Conservation (phyloP, 2,888 invertebrate genomes). For the Thelaira solivaga region DNA sequence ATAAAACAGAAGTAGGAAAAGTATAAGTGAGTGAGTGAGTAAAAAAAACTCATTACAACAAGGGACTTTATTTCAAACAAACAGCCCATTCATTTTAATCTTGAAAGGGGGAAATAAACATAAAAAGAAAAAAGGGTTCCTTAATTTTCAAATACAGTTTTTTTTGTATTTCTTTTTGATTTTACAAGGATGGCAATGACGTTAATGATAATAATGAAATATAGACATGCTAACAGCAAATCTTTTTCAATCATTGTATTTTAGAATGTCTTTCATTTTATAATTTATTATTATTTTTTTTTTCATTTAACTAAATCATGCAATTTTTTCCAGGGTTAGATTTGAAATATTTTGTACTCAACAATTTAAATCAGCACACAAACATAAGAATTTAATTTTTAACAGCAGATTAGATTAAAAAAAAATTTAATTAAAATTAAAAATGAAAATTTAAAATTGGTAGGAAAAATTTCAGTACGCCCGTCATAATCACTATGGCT, state of each 20-base stretch:
- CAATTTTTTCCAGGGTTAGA: no score
- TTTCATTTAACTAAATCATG: background rate
- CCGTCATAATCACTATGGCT: no score
- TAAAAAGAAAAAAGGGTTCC: slow-evolving; percentile 18
- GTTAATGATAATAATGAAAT: slow-evolving; percentile 43
- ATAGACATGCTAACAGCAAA: slow-evolving; percentile 57
- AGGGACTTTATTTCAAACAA: slow-evolving; percentile 6
- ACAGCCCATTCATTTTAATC: slow-evolving; percentile 4
- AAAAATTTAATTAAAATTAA: no score
- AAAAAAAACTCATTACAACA: slow-evolving; percentile 20
- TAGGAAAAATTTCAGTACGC: no score
- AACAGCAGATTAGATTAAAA: no score
- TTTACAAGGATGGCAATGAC: slow-evolving; percentile 30
- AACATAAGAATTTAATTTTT: no score
- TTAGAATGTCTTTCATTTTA: background rate
- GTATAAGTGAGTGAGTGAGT: no score
- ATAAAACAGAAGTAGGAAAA: background rate
- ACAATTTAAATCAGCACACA: no score
- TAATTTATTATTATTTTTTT: background rate
- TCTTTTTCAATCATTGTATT: slow-evolving; percentile 37
- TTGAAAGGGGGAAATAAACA: background rate
- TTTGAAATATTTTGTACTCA: no score
- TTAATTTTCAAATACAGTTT: background rate
- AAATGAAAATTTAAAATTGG: no score
- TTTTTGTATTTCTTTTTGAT: background rate